Percentiles rank a stretch among this genome's conserved stretches.
Conservation (phyloP, 2,888 invertebrate species). For the Bombylius major region DNA sequence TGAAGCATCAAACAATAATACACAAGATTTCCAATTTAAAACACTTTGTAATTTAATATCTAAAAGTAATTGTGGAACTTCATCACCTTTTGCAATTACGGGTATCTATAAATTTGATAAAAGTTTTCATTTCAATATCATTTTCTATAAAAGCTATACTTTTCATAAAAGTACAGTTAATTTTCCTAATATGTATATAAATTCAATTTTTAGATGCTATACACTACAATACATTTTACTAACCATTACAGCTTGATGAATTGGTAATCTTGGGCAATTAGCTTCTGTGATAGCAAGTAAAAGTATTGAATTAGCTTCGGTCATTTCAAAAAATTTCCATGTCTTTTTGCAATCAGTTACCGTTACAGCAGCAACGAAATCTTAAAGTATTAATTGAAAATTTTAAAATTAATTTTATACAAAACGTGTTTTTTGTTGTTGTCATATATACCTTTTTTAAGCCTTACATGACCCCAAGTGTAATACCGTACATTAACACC, state of each 20-base stretch:
- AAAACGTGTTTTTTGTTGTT: background rate
- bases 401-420: background rate
- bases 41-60: constrained; percentile 55
- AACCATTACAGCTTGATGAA: constrained; percentile 51
- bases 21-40: constrained; percentile 59
- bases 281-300: constrained; percentile 65
- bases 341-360: constrained; percentile 62
- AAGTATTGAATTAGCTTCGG: constrained; percentile 51
- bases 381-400: constrained; percentile 32
- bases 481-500: constrained; percentile 57
- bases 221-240: too few relatives aligned
- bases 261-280: constrained; percentile 64
- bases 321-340: constrained; percentile 54
- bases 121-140: background rate
- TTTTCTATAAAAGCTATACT: too few relatives aligned
- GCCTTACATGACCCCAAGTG: constrained; percentile 52
- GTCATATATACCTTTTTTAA: constrained; percentile 49
- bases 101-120: constrained; percentile 37
- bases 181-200: too few relatives aligned
- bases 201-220: too few relatives aligned
- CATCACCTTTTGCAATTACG: constrained; percentile 52
- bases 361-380: constrained; percentile 58
- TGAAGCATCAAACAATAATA: constrained; percentile 60
- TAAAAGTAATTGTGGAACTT: constrained; percentile 62
- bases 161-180: too few relatives aligned